Conservation (phyloP, 2,888 invertebrate genomes). For the Maniola hyperantus region DNA sequence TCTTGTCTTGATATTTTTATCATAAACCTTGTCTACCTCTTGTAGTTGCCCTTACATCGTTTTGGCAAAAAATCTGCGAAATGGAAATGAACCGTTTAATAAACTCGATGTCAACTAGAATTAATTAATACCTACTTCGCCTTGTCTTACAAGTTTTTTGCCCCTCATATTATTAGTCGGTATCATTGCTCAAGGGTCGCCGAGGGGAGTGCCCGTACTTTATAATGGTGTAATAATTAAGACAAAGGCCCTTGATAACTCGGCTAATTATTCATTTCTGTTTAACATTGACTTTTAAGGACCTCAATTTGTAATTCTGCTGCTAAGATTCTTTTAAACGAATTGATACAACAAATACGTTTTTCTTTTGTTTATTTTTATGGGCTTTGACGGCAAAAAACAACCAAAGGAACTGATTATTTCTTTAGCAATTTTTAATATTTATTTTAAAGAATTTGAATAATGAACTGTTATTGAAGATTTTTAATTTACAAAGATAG, state of each 20-base stretch:
- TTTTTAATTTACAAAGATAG: no score
- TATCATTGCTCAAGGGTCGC: conserved; percentile 65
- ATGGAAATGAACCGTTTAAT: conserved; percentile 79
- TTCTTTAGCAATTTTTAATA: neutral
- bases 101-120: conserved; percentile 68
- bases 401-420: neutral
- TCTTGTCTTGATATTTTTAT: neutral
- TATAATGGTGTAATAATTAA: conserved; percentile 79
- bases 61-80: conserved; percentile 59
- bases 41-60: conserved; percentile 43
- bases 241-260: conserved; percentile 73
- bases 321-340: conserved; percentile 22
- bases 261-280: conserved; percentile 74
- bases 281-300: conserved; percentile 67
- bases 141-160: conserved; percentile 69
- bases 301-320: conserved; percentile 65
- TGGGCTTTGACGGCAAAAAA: neutral
- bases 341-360: conserved; percentile 23
- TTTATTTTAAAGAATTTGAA: neutral
- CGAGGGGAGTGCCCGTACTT: conserved; percentile 60
- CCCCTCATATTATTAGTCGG: conserved; percentile 65
- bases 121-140: conserved; percentile 77
- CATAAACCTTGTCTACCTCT: neutral
- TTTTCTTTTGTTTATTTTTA: conserved; percentile 17
- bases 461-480: neutral